Evolutionary conservation across 2,797 vertebrate species (phyloP), one percentile per base, ranked within the genome.

Genomic region (Anguilla pacifica): DNA sequence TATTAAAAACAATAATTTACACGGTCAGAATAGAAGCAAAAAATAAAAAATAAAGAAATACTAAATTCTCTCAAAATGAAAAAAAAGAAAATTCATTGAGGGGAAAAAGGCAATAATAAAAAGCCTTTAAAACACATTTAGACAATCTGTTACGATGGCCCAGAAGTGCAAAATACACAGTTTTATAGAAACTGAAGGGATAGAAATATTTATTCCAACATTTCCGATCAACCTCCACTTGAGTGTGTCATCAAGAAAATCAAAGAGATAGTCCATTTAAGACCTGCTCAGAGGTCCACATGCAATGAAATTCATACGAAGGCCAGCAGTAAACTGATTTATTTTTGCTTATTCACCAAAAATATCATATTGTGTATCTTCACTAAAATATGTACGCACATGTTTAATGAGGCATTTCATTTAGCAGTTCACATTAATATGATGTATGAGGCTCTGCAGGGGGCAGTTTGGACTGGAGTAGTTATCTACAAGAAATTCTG

Each of bases 401-500:
- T 46, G 46, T 82, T 49, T 25, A 82, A 49, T 51, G 46, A n/a
- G 46, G 79, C 79, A 51, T 82, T 46, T 82, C 46, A 1, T 82
- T 49, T 51, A 49, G 46, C 79, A n/a, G 79, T 51, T 82, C 43
- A 82, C 79, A 82, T 82, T 51, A 67, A 79, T 51, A 49, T 25
- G 79, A 82, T 82, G 35, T n/a, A 82, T 82, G 19, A 49, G 22
- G 51, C 43, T 49, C 79, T 51, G 46, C 43, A 49, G 43, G 46
- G 79, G 22, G 39, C 22, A 82, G n/a, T 82, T 82, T 79, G 74
- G 4, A 39, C 35, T n/a, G 79, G 79, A 82, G 43, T 10, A 51
- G 46, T 51, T 22, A 82, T 49, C 46, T 82, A 49, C 22, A 49
- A 51, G 43, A 82, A 49, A 82, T 82, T 46, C 79, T 49, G 17